phyloP scores from a whole-genome alignment of 2,113 vertebrate species.

The Podarcis raffonei region DNA sequence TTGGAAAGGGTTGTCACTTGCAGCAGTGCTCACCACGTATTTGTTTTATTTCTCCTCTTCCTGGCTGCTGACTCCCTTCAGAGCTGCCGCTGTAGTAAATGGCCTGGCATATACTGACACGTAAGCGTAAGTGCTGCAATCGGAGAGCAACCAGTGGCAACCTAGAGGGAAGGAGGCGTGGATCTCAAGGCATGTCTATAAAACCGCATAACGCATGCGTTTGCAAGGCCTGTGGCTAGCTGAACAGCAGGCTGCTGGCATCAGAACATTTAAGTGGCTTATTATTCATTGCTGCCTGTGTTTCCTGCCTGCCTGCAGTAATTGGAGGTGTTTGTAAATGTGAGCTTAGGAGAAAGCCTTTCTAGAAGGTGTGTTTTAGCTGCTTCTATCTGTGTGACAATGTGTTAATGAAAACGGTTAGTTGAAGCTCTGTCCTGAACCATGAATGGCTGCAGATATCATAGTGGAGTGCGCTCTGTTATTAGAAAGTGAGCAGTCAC shows the following conservation, averaged over 20 bases:
- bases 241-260: background rate
- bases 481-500: background rate
- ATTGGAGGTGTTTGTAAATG: background rate
- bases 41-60: background rate
- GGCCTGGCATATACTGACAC: slow-evolving; percentile 77
- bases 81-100: background rate
- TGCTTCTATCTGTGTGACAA: background rate
- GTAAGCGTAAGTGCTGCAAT: slow-evolving; percentile 74
- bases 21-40: too few relatives aligned
- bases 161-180: background rate
- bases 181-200: background rate
- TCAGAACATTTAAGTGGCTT: background rate
- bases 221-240: background rate
- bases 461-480: background rate
- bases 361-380: background rate
- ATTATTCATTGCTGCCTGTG: background rate
- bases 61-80: background rate
- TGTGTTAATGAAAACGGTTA: background rate
- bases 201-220: background rate
- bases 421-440: background rate
- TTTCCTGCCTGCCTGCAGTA: background rate
- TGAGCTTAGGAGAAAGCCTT: background rate
- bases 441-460: background rate
- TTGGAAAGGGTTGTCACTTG: too few relatives aligned
- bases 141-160: background rate